Base-by-base conservation (phyloP, 2,797 vertebrate genomes). In the Poecilia picta region DNA sequence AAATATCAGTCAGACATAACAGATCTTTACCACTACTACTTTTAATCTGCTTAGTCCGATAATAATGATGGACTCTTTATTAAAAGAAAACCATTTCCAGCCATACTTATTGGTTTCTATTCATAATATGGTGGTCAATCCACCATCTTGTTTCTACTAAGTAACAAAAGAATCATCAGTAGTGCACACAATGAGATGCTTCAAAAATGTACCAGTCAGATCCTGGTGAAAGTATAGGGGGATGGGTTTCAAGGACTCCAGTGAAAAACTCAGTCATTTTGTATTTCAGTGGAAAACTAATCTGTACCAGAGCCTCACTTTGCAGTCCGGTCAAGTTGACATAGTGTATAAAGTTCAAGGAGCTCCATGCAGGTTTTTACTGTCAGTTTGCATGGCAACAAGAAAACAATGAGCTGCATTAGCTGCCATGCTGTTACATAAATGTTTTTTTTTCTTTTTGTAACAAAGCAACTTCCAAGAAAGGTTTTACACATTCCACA, bases 401-500 rank as follows among this genome's bases (percentile, higher is more conserved):
- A 55, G 46, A 64, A 77, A 83, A 49, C 8, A 0, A 77, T 13
- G 39, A 79, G 70, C 45, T 78, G 75, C 76, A 16, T 49, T 51
- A 5, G 43, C 47, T 45, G 74, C 72, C 81, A 84, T 84, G 81
- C 76, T 0, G 46, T 70, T 81, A 10, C 25, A 62, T 64, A 20
- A 77, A 20, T 46, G 53, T 39, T 12, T 11, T 4, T 80, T 5
- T 4, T 43, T 31, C n/a, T 1, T 83, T 31, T 11, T 57, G 68
- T 41, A 76, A 78, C 85, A 76, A 83, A 74, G 31, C 71, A 79
- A 82, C 51, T 41, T 33, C 8, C 11, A 73, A 76, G 80, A 75
- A 77, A 75, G 41, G 23, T 0, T 73, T 13, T 25, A 78, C 49
- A 76, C 41, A 36, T 78, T 25, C 33, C 36, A 71, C 85, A 88